These are phyloP conservation scores for Melieria picta DNA, from an alignment of 2,888 invertebrate species.

Conservation along the genomic window DNA sequence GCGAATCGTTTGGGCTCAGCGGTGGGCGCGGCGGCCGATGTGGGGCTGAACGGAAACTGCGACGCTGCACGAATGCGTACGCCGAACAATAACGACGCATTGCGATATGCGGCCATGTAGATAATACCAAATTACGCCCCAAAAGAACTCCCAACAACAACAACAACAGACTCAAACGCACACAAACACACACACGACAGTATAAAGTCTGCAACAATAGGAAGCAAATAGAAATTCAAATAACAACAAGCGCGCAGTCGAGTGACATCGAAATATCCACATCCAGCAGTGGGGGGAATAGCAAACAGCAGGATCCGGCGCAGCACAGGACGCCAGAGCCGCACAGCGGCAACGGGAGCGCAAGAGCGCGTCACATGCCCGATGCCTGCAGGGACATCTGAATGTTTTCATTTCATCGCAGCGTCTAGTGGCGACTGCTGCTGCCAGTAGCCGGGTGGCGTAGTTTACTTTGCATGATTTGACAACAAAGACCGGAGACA, in stretches of 20 bases:
- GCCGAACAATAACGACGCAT: constrained; percentile 36
- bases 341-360: constrained; percentile 15
- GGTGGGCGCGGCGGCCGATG: not conserved
- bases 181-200: not conserved
- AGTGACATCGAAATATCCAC: not conserved
- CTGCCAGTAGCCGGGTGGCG: constrained; percentile 10
- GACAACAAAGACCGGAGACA: constrained; percentile 50
- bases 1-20: not conserved
- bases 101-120: constrained; percentile 40
- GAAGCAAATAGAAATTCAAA: constrained; percentile 3
- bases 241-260: not conserved
- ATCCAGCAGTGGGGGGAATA: not conserved
- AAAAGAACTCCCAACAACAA: not conserved
- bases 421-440: not conserved
- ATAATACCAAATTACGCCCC: constrained; percentile 26
- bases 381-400: constrained; percentile 13
- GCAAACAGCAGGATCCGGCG: not conserved
- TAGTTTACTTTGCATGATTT: constrained; percentile 53
- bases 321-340: too few relatives aligned
- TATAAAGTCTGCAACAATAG: constrained; percentile 17
- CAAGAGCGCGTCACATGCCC: constrained; percentile 29
- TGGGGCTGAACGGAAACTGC: not conserved
- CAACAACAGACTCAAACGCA: not conserved
- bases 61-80: constrained; percentile 27
- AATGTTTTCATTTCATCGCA: constrained; percentile 11